Base-by-base conservation (phyloP, 1,140 invertebrate species). In the Cataglyphis hispanica region DNA sequence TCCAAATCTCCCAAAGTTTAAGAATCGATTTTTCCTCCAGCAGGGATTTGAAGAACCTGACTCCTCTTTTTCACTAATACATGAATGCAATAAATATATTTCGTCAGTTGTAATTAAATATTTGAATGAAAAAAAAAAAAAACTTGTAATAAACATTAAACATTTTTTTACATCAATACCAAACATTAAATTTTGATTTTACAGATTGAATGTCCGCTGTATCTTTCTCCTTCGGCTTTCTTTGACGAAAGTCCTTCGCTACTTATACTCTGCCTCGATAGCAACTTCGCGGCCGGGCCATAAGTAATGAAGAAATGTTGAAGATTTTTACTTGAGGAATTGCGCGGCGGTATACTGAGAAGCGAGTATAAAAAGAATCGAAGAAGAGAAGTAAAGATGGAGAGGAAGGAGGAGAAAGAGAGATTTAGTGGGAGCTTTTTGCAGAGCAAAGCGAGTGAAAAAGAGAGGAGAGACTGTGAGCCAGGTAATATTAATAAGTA, bases 401-500 rank as follows among this genome's bases (percentile, higher is more conserved):
- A 78, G 63, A 40, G 86, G 74, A 56, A 50, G 46, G 6, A 46
- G 3, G 43, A 46, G 43, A 16, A 19, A 50, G 46, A 19, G 5
- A 50, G 46, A 50, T 50, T 50, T 50, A 10, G 46, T 1, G 16
- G 6, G 46, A 19, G 16, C 46, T 11, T 43, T 11, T 43, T 2
- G 86, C 81, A 46, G 56, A 87, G 86, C 85, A 53, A 69, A 84
- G 84, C 64, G 83, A 90, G 70, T 66, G 87, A 91, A 87, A n/a
- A 25, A 58, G 58, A 46, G 70, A 50, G 76, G 67, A 43, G 76
- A 60, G 76, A 60, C 60, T 69, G 25, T 40, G 83, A 77, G 66
- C 56, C 87, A 61, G 76, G 94, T 94, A 94, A 94, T 94, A 94
- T 94, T 94, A 91, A 91, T 91, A 91, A 91, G 91, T 91, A 89